Conservation (phyloP, 2,113 vertebrate genomes). For the Amphilophus citrinellus region DNA sequence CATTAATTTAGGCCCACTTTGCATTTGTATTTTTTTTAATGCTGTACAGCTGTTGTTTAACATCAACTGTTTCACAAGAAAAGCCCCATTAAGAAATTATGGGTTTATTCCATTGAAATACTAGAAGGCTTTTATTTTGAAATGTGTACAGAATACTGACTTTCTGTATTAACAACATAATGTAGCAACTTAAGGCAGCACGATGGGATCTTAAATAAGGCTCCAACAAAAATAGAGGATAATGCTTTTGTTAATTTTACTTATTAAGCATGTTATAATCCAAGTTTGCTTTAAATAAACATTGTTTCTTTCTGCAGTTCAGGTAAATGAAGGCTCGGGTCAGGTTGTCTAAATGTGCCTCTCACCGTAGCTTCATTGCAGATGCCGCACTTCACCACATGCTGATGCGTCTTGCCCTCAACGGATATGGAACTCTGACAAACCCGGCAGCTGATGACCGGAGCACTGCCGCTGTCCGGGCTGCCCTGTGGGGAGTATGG, state of each 20-base stretch:
- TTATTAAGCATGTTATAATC: background rate
- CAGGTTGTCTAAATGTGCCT: background rate
- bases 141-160: background rate
- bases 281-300: background rate
- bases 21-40: background rate
- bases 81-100: background rate
- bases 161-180: no score
- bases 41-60: background rate
- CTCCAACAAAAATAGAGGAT: background rate
- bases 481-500: conserved; percentile 74
- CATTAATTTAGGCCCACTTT: background rate
- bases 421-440: conserved; percentile 80
- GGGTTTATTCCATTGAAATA: background rate
- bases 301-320: background rate
- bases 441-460: conserved; percentile 79
- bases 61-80: background rate
- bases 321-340: background rate
- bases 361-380: conserved; percentile 83
- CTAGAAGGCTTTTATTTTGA: background rate
- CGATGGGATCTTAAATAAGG: background rate
- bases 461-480: conserved; percentile 70
- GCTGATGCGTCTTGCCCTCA: conserved; percentile 81
- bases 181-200: no score
- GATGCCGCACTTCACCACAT: conserved; percentile 80
- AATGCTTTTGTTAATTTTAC: background rate